A percentile compares a stretch with the other conserved stretches of the same genome.
Evolutionary conservation across 2,797 vertebrate species (phyloP).

Genomic region (Fistularia commersonii): DNA sequence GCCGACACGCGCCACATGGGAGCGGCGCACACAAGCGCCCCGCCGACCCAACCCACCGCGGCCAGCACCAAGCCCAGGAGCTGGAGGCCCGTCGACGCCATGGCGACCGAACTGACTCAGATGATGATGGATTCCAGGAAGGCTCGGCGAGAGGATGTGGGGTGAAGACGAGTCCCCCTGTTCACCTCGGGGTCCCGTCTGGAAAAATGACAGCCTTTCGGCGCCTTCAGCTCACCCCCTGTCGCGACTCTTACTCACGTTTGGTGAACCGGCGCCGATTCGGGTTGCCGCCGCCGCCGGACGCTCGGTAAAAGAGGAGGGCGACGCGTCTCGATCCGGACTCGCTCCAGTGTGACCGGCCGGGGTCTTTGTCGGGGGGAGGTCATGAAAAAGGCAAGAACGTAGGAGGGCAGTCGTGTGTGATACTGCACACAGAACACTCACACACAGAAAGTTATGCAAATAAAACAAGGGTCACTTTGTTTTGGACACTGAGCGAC

Average conservation of each 20-base stretch:
- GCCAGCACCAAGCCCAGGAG: conserved; percentile 85
- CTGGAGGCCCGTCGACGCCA: conserved; percentile 90
- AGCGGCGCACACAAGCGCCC: conserved; percentile 65
- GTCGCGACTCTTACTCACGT: too few relatives aligned
- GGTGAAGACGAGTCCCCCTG: not conserved
- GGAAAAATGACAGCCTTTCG: too few relatives aligned
- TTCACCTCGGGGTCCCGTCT: not conserved
- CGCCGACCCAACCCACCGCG: conserved; percentile 83
- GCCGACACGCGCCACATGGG: conserved; percentile 75
- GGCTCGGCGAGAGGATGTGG: not conserved
- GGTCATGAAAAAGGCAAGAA: conserved; percentile 30
- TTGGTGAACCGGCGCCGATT: too few relatives aligned
- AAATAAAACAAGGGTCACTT: conserved; percentile 50
- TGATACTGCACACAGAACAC: conserved; percentile 53
- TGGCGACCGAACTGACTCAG: conserved; percentile 31
- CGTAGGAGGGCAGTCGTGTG: conserved; percentile 57
- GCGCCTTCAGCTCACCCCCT: too few relatives aligned
- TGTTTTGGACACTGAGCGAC: conserved; percentile 34
- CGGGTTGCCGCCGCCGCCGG: too few relatives aligned
- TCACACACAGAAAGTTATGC: conserved; percentile 36
- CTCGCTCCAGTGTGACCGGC: conserved; percentile 39
- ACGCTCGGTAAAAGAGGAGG: too few relatives aligned
- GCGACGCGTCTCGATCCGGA: too few relatives aligned
- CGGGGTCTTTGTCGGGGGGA: conserved; percentile 43
- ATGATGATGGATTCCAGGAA: not conserved